A percentile compares a stretch with the other conserved stretches of the same genome.
phyloP scores from a whole-genome alignment of 2,888 invertebrate species.

The Monochamus alternatus region DNA sequence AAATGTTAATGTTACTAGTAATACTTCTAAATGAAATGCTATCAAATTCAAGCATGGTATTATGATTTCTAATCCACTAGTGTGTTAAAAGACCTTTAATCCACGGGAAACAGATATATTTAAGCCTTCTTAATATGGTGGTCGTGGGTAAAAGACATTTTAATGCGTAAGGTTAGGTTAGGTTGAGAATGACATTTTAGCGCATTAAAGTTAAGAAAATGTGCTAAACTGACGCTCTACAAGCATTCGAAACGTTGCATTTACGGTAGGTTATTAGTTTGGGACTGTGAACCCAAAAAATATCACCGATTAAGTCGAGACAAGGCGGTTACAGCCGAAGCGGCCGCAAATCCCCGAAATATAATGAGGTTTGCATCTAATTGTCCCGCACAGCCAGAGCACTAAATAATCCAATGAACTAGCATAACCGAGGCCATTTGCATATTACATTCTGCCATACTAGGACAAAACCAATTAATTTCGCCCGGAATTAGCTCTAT shows the following conservation, averaged over 20 bases:
- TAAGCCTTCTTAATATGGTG: no score
- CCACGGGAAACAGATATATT: no score
- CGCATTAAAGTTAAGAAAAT: no score
- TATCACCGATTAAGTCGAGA: not conserved
- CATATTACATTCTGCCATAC: constrained; percentile 52
- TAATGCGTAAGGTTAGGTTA: no score
- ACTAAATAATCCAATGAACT: constrained; percentile 52
- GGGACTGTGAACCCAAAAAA: not conserved
- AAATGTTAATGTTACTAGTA: no score
- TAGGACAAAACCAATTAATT: constrained; percentile 45
- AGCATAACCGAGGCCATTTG: constrained; percentile 51
- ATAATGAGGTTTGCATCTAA: constrained; percentile 48
- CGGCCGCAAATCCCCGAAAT: constrained; percentile 35
- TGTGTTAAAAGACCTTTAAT: no score
- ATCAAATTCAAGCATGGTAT: no score
- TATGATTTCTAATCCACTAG: no score
- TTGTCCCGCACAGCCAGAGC: constrained; percentile 45
- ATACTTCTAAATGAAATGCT: no score
- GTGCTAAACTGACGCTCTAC: no score
- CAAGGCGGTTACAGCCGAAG: constrained; percentile 9
- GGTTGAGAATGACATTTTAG: no score
- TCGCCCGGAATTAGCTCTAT: constrained; percentile 44
- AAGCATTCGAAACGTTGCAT: not conserved
- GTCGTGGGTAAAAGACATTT: no score
- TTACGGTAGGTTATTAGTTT: not conserved